Conservation (phyloP, 2,113 vertebrate genomes). For the Oenanthe oenanthe region DNA sequence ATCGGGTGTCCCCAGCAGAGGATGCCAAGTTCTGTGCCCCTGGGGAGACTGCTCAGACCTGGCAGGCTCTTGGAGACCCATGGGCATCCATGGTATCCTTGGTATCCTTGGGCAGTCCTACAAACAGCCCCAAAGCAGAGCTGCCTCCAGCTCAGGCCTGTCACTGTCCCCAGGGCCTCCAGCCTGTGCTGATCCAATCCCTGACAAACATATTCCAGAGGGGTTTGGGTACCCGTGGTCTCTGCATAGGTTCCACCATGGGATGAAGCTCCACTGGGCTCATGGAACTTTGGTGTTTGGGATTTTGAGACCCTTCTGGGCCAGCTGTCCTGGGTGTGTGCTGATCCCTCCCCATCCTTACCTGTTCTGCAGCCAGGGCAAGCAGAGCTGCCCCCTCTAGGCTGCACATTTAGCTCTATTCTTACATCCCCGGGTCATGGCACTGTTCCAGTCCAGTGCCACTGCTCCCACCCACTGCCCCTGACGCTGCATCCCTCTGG, state of each 20-base stretch:
- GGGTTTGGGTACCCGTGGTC: neutral
- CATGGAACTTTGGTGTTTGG: neutral
- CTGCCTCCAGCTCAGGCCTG: neutral
- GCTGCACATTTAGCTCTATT: neutral
- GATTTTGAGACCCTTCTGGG: neutral
- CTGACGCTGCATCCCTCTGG: neutral
- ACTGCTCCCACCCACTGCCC: neutral
- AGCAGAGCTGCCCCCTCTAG: neutral
- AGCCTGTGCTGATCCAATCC: neutral
- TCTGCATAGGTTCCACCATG: neutral
- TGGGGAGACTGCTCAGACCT: neutral
- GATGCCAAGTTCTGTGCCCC: neutral
- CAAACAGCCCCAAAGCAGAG: neutral
- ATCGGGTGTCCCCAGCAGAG: neutral
- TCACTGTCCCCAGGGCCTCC: neutral
- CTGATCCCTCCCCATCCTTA: neutral
- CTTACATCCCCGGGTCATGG: fast-evolving
- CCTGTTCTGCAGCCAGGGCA: neutral
- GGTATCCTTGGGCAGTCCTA: neutral
- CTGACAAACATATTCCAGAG: neutral
- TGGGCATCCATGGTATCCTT: neutral
- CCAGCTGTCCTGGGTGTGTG: neutral
- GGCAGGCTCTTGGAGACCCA: neutral
- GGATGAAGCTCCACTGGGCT: neutral
- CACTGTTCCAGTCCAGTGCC: neutral